phyloP scores from a whole-genome alignment of 30 jellyfish, hydroid and myxozoan genomes.

The Aurelia sp. region DNA sequence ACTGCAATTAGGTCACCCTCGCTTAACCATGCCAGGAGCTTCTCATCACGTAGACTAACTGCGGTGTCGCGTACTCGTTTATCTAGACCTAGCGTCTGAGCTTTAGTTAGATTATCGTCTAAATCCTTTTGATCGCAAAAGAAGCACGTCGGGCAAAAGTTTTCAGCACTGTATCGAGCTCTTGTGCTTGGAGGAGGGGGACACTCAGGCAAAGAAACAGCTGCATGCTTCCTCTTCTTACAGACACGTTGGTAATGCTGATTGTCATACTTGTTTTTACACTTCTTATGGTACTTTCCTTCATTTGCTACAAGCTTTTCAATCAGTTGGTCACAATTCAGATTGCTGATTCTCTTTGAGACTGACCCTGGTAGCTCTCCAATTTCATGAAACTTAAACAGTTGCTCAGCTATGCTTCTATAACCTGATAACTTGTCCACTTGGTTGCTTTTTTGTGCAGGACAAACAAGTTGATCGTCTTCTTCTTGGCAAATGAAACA shows the following conservation, averaged over 20 bases:
- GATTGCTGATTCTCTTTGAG: neutral
- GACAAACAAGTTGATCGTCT: neutral
- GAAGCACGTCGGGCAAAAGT: neutral
- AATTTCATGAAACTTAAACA: slow-evolving; percentile 8
- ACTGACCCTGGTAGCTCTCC: neutral
- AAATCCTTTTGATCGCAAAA: neutral
- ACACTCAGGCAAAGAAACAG: neutral
- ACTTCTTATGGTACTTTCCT: slow-evolving; percentile 11
- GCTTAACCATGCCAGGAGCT: slow-evolving; percentile 4
- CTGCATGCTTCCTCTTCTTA: neutral
- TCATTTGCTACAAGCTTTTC: neutral
- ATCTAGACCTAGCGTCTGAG: slow-evolving; percentile 29
- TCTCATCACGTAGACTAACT: neutral
- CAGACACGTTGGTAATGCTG: slow-evolving; percentile 4
- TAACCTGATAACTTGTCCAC: neutral
- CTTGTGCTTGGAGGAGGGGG: slow-evolving; percentile 2
- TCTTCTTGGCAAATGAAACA: neutral
- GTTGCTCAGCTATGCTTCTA: slow-evolving; percentile 7
- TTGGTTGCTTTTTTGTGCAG: slow-evolving; percentile 1
- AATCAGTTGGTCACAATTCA: neutral
- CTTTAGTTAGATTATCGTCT: neutral
- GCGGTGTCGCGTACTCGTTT: slow-evolving; percentile 34
- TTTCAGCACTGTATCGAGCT: slow-evolving; percentile 13
- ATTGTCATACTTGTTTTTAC: slow-evolving; percentile 21
- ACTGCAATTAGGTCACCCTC: slow-evolving; percentile 21